These are phyloP conservation scores for Nannoperca obscura DNA, from an alignment of 2,797 vertebrate genomes.

Conservation along the genomic window DNA sequence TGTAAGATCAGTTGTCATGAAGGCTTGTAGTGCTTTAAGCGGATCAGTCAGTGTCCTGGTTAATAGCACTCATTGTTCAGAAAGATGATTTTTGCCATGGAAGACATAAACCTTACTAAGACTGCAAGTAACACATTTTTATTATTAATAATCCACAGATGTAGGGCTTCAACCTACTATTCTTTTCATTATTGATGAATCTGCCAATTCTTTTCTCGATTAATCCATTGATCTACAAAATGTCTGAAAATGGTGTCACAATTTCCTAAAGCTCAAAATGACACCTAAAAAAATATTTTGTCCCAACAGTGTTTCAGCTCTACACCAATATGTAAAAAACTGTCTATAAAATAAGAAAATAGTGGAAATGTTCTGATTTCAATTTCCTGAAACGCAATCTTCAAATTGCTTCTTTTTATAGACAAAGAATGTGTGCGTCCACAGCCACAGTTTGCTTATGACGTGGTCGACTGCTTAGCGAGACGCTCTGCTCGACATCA, in stretches of 20 bases:
- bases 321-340: no score
- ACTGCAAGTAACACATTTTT: not conserved
- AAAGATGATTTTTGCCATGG: not conserved
- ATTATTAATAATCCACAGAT: not conserved
- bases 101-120: not conserved
- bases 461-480: not conserved
- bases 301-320: not conserved
- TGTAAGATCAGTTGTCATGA: constrained; percentile 16
- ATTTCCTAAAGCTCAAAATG: no score
- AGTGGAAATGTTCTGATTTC: not conserved
- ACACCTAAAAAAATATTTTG: no score
- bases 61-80: not conserved
- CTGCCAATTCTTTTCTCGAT: not conserved
- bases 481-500: constrained; percentile 36
- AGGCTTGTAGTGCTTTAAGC: constrained; percentile 1
- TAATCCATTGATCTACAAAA: not conserved
- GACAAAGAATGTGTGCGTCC: not conserved
- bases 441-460: constrained; percentile 3
- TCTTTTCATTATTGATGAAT: not conserved
- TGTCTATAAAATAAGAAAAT: not conserved
- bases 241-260: not conserved
- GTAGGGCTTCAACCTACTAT: not conserved
- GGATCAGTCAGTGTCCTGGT: not conserved
- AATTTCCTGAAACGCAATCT: not conserved
- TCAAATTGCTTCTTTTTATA: not conserved